phyloP scores from a whole-genome alignment of 2,797 vertebrate species.

The Cirrhinus molitorella region DNA sequence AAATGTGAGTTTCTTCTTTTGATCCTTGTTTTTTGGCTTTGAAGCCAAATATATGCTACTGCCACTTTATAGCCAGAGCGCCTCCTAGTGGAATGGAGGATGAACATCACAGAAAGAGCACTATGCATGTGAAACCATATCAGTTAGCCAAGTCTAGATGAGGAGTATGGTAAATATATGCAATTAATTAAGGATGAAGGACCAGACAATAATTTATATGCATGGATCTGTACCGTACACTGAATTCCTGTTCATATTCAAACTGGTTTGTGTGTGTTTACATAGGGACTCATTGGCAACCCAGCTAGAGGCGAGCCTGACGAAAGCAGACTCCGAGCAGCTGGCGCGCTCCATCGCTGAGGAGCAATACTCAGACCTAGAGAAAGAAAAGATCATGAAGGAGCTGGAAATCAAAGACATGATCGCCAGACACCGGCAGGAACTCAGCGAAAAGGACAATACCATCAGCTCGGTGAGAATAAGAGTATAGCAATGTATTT shows the following conservation, averaged over 20 bases:
- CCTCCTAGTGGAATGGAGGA: neutral
- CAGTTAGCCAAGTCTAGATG: neutral
- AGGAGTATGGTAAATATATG: neutral
- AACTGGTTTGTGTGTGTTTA: slow-evolving; percentile 22
- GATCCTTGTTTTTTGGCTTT: neutral
- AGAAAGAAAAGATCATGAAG: slow-evolving; percentile 99
- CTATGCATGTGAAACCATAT: neutral
- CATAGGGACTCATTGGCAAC: slow-evolving; percentile 89
- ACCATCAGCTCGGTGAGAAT: slow-evolving; percentile 91
- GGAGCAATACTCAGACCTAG: slow-evolving; percentile 94
- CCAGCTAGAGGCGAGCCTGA: slow-evolving; percentile 92
- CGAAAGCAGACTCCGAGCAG: slow-evolving; percentile 93
- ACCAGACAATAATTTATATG: neutral
- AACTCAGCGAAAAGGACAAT: slow-evolving; percentile 91
- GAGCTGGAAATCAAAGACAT: slow-evolving; percentile 98
- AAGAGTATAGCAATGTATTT: neutral
- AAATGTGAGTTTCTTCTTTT: neutral
- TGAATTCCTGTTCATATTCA: slow-evolving; percentile 13
- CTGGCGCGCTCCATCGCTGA: slow-evolving; percentile 95
- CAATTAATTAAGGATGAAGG: neutral
- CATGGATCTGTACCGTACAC: neutral
- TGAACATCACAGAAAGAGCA: neutral
- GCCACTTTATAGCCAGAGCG: neutral
- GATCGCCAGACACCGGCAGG: slow-evolving; percentile 93
- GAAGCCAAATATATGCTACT: neutral